Conservation (phyloP, 2,888 invertebrate genomes). For the Cantharis rustica region DNA sequence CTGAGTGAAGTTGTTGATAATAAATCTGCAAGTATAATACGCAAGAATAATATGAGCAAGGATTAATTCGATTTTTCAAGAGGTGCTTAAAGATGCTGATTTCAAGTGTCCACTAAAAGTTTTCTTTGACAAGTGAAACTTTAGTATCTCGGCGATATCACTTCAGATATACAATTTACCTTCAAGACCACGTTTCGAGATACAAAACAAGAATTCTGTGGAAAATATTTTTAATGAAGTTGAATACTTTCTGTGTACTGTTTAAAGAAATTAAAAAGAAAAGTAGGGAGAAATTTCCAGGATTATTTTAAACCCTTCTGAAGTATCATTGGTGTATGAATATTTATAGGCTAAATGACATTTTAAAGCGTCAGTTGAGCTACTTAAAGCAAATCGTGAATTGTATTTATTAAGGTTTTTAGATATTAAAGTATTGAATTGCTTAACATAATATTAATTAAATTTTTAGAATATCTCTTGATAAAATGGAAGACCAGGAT, state of each 20-base stretch:
- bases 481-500: neutral
- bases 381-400: conserved; percentile 34
- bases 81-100: neutral
- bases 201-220: neutral
- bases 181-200: neutral
- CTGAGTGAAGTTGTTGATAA: neutral
- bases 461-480: neutral
- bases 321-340: conserved; percentile 35
- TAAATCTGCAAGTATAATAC: neutral
- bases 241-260: neutral
- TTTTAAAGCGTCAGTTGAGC: conserved; percentile 31
- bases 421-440: conserved; percentile 8
- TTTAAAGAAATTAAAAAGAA: conserved; percentile 14
- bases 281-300: conserved; percentile 32
- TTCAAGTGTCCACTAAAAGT: neutral
- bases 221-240: neutral
- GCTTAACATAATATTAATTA: neutral
- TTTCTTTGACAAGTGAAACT: neutral
- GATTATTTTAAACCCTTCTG: conserved; percentile 33
- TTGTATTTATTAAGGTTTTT: conserved; percentile 34
- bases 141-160: neutral
- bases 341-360: conserved; percentile 35
- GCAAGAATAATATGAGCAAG: neutral
- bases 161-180: neutral
- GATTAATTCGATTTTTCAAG: neutral